Conservation (phyloP, 2,113 vertebrate species). For the Microcebus jonahi region DNA sequence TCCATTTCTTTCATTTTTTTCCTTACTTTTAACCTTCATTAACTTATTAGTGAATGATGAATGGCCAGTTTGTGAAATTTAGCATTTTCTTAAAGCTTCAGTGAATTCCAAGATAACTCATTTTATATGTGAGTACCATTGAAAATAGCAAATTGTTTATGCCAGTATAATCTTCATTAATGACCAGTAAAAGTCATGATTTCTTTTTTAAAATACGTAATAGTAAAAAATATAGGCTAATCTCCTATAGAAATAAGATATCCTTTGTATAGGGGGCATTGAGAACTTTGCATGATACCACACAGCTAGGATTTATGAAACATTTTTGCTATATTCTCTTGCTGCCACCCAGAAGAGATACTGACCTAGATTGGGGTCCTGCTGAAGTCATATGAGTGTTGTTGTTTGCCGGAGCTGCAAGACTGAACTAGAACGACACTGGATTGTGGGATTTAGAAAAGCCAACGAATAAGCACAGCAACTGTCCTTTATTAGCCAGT, state of each 20-base stretch:
- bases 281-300: not conserved
- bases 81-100: slow-evolving; percentile 29
- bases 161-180: slow-evolving; percentile 33
- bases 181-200: slow-evolving; percentile 13
- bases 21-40: not conserved
- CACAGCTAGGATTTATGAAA: not conserved
- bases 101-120: slow-evolving; percentile 39
- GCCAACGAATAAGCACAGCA: rapidly evolving
- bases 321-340: not conserved
- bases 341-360: not conserved
- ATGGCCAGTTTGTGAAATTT: slow-evolving; percentile 28
- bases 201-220: slow-evolving; percentile 21
- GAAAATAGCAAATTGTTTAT: slow-evolving; percentile 10
- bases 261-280: not conserved
- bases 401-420: not conserved
- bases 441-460: not conserved
- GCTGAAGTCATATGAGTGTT: not conserved
- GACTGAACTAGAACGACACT: not conserved
- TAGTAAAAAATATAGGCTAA: not conserved
- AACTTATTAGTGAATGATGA: slow-evolving; percentile 20
- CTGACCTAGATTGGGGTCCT: not conserved
- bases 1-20: not conserved
- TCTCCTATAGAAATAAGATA: not conserved
- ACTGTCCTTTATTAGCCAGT: not conserved
- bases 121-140: slow-evolving; percentile 2